Evolutionary conservation across 2,113 vertebrate species (phyloP).

Genomic region (Corythaeola cristata): DNA sequence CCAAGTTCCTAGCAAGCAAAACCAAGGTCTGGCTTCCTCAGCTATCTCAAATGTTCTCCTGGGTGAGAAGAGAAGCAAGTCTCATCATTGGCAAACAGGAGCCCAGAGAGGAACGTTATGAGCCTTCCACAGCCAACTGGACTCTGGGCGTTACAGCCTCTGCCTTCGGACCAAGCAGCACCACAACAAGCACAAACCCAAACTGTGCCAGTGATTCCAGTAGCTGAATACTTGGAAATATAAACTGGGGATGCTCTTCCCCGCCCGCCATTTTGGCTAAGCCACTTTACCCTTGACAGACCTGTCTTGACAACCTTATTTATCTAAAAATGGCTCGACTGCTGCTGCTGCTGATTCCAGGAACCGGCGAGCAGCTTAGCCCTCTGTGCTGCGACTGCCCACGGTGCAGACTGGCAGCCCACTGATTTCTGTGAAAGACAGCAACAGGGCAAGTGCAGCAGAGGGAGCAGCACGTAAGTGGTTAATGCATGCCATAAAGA

Average conservation of each 20-base stretch:
- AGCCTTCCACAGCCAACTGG: not conserved
- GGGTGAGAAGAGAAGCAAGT: not conserved
- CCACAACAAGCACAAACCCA: not conserved
- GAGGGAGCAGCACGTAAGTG: not conserved
- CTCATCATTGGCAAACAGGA: not conserved
- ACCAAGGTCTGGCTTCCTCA: not conserved
- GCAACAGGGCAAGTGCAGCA: slow-evolving; percentile 4
- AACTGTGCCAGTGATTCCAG: not conserved
- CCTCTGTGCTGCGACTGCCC: not conserved
- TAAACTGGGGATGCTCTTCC: not conserved
- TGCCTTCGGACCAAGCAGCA: not conserved
- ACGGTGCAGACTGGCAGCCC: not conserved
- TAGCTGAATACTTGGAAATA: not conserved
- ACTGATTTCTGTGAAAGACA: not conserved
- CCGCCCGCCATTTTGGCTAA: not conserved
- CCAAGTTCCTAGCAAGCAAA: not conserved
- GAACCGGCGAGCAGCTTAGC: not conserved
- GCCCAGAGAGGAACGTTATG: not conserved
- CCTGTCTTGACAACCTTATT: not conserved
- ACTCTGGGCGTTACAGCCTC: not conserved
- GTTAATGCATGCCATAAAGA: slow-evolving; percentile 26
- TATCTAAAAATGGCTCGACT: not conserved
- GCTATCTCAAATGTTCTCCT: not conserved
- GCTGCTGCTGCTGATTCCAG: not conserved
- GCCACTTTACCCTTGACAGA: not conserved